A percentile compares a stretch with the other conserved stretches of the same genome.
Conservation (phyloP, 2,888 invertebrate genomes). For the Hartigia nigra region DNA sequence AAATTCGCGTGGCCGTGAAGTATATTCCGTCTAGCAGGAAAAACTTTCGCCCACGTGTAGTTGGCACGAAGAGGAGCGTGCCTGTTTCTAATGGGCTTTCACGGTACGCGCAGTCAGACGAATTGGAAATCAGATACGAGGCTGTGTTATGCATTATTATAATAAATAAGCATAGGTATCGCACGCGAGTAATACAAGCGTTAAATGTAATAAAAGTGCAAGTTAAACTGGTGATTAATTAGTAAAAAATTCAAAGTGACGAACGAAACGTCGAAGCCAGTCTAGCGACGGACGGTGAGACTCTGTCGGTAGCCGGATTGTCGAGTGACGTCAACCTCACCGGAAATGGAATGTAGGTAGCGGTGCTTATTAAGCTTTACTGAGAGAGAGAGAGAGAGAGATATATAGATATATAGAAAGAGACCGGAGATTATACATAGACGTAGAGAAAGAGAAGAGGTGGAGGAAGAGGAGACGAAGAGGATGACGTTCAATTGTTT, state of each 20-base stretch:
- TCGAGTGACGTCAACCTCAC: constrained; percentile 62
- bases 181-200: not conserved
- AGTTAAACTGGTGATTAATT: not conserved
- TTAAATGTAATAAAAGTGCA: not conserved
- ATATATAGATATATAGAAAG: constrained; percentile 20
- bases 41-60: not conserved
- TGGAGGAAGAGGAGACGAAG: constrained; percentile 7
- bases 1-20: not conserved
- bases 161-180: not conserved
- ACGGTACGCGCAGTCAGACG: not conserved
- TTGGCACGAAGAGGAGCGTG: not conserved
- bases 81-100: not conserved
- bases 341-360: constrained; percentile 66
- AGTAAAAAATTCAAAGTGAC: not conserved
- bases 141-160: not conserved
- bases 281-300: constrained; percentile 21
- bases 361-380: constrained; percentile 62
- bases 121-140: not conserved
- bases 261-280: not conserved
- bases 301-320: constrained; percentile 52
- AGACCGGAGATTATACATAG: constrained; percentile 13
- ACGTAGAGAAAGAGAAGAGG: constrained; percentile 23
- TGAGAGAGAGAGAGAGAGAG: constrained; percentile 29
- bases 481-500: constrained; percentile 59
- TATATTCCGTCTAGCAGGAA: not conserved